Evolutionary conservation across 2,113 vertebrate genomes (phyloP).

Genomic region (Furnarius figulus): DNA sequence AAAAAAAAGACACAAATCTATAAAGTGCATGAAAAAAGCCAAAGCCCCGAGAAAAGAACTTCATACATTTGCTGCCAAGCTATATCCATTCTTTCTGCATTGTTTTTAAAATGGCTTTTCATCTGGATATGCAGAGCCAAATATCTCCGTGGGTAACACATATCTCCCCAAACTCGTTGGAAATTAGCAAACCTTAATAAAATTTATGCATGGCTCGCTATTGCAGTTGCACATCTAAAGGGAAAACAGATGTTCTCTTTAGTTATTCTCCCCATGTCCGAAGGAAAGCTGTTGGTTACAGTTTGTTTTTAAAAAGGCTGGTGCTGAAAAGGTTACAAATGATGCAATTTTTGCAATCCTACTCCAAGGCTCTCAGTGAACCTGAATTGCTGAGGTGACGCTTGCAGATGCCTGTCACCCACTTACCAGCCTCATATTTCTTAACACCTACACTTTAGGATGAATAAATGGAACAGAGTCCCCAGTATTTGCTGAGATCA

Average conservation of each 20-base stretch:
- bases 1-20: not conserved
- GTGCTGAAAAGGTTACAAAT: constrained; percentile 50
- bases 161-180: not conserved
- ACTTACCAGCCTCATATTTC: constrained; percentile 21
- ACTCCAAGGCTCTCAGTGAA: constrained; percentile 18
- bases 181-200: constrained; percentile 66
- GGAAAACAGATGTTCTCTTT: constrained; percentile 69
- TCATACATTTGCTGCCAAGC: not conserved
- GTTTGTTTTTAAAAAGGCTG: not conserved
- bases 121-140: constrained; percentile 6
- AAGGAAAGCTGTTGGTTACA: constrained; percentile 40
- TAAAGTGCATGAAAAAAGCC: not conserved
- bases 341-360: constrained; percentile 28
- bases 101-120: constrained; percentile 26
- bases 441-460: constrained; percentile 4
- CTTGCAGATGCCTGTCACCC: constrained; percentile 31
- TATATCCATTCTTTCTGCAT: not conserved
- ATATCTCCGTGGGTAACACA: not conserved
- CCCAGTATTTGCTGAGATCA: not conserved
- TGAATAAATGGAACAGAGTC: constrained; percentile 5
- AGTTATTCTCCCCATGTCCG: constrained; percentile 53
- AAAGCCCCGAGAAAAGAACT: not conserved
- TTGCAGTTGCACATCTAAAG: constrained; percentile 45
- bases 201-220: constrained; percentile 54
- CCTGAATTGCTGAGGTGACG: constrained; percentile 4